Conservation (phyloP, 2,888 invertebrate species). For the Trissonchulus sp. region DNA sequence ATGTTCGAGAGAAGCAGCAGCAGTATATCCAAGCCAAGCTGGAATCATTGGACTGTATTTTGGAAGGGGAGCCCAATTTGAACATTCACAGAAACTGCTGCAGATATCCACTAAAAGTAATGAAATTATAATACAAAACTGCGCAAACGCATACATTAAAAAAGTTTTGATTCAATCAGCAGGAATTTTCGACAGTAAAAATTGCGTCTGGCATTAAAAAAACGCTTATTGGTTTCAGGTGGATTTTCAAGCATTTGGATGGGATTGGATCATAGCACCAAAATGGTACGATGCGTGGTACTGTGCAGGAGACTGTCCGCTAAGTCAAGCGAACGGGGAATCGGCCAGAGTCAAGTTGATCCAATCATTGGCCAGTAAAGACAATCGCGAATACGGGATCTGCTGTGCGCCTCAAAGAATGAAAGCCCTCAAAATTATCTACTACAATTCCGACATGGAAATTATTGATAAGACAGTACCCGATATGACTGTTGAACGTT, state of each 20-base stretch:
- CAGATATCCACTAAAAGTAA: constrained; percentile 16
- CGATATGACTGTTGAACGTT: neutral
- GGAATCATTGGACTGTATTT: neutral
- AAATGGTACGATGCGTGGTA: constrained; percentile 87
- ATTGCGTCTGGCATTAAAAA: too few relatives aligned
- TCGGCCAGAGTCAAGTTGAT: neutral
- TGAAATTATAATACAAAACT: too few relatives aligned
- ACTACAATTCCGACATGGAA: neutral
- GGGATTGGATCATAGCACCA: constrained; percentile 94
- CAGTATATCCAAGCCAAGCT: neutral
- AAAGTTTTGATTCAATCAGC: too few relatives aligned
- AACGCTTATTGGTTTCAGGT: constrained; percentile 58
- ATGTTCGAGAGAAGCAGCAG: neutral
- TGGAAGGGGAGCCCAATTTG: neutral
- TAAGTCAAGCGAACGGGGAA: neutral
- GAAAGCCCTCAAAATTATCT: neutral
- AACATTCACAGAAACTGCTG: neutral
- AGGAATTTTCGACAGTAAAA: too few relatives aligned
- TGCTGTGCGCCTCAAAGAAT: neutral
- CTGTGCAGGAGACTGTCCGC: constrained; percentile 66
- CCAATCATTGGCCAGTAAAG: neutral
- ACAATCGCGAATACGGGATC: neutral
- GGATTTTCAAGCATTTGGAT: constrained; percentile 85
- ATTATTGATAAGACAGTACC: neutral
- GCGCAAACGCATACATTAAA: too few relatives aligned